Conservation (phyloP, 2,113 vertebrate genomes). For the Thalassoma bifasciatum region DNA sequence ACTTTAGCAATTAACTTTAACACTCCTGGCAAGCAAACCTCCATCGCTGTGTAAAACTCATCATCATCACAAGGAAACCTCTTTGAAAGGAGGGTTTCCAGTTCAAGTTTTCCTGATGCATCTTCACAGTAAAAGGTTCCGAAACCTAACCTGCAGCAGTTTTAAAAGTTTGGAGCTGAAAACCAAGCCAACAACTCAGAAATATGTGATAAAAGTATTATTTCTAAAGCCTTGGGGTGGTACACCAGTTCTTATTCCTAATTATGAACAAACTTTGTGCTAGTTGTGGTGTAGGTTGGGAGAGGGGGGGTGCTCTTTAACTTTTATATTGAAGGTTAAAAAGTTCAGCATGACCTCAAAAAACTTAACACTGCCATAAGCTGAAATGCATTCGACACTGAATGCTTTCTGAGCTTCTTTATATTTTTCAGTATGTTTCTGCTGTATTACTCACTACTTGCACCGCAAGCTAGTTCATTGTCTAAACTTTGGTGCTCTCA, state of each 20-base stretch:
- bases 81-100: slow-evolving; percentile 1
- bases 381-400: background rate
- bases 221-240: slow-evolving; percentile 21
- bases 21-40: background rate
- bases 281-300: no score
- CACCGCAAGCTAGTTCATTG: background rate
- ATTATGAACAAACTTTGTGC: slow-evolving; percentile 40
- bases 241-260: slow-evolving; percentile 29
- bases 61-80: background rate
- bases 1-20: background rate
- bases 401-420: background rate
- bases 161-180: background rate
- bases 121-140: background rate
- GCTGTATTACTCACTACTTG: background rate
- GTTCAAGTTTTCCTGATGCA: background rate
- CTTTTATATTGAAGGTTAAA: slow-evolving; percentile 24
- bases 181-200: slow-evolving; percentile 3
- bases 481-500: background rate
- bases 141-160: slow-evolving; percentile 8
- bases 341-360: slow-evolving; percentile 14
- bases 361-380: slow-evolving; percentile 12
- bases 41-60: background rate
- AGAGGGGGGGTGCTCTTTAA: slow-evolving; percentile 18
- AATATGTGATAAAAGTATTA: slow-evolving; percentile 34
- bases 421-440: background rate